Evolutionary conservation across 1,140 invertebrate species (phyloP).

Genomic region (Orius insidiosus): DNA sequence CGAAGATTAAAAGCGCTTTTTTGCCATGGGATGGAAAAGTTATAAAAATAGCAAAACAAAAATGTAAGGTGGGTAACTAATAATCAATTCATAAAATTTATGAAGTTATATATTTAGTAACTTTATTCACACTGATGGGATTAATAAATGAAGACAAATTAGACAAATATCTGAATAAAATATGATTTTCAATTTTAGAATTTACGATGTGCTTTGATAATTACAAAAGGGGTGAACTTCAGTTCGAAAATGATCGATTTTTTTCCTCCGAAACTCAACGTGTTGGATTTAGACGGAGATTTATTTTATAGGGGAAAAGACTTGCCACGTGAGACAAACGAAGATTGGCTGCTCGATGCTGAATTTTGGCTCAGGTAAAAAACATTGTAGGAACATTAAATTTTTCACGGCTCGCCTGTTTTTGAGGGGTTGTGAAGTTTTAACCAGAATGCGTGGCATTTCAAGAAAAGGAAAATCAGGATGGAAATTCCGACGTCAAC

Average conservation of each 20-base stretch:
- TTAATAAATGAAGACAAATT: not conserved
- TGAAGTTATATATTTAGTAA: not conserved
- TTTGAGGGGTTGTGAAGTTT: too few relatives aligned
- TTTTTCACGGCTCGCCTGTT: too few relatives aligned
- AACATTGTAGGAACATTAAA: not conserved
- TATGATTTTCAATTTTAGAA: conserved; percentile 9
- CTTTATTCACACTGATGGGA: not conserved
- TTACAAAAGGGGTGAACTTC: conserved; percentile 11
- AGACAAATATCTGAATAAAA: not conserved
- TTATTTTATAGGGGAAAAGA: conserved; percentile 13
- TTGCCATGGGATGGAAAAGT: conserved; percentile 14
- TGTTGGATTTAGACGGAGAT: conserved; percentile 17
- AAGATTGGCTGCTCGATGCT: conserved; percentile 16
- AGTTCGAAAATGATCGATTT: not conserved
- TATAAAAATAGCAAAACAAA: conserved; percentile 6
- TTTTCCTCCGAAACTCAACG: conserved; percentile 12
- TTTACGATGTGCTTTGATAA: conserved; percentile 8
- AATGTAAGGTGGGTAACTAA: conserved; percentile 11
- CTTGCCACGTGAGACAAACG: not conserved
- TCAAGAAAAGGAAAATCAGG: too few relatives aligned
- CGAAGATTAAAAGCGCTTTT: conserved; percentile 11
- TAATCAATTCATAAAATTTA: too few relatives aligned
- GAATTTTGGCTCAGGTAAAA: conserved; percentile 14
- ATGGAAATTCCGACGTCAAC: too few relatives aligned
- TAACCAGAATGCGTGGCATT: too few relatives aligned